phyloP scores from a whole-genome alignment of 1,140 invertebrate genomes.

The Apis mellifera region DNA sequence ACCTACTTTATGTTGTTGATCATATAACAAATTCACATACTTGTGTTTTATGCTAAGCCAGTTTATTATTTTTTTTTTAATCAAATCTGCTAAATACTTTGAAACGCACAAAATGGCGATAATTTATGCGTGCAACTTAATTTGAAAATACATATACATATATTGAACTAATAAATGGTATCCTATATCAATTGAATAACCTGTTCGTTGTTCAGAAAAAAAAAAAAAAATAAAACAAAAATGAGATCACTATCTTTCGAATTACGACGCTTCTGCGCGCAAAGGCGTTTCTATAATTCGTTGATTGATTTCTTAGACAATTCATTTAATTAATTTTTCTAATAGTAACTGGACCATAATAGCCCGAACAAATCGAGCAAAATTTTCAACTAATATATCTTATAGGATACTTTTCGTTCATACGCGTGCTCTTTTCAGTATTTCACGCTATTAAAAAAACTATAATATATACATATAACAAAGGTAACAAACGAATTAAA shows the following conservation, averaged over 20 bases:
- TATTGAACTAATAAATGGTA: constrained; percentile 15
- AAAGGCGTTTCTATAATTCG: constrained; percentile 58
- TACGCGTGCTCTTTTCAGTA: constrained; percentile 27
- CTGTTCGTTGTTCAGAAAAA: constrained; percentile 29
- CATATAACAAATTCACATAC: constrained; percentile 17
- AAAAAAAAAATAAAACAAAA: constrained; percentile 50
- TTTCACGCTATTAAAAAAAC: constrained; percentile 21
- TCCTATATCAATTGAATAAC: neutral
- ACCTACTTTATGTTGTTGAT: constrained; percentile 57
- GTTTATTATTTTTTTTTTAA: neutral
- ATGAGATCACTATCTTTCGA: constrained; percentile 64
- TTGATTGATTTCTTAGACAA: constrained; percentile 56
- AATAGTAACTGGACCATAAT: constrained; percentile 41
- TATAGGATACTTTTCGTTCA: constrained; percentile 29
- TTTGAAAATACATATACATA: neutral
- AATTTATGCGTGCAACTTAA: constrained; percentile 6
- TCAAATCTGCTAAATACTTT: neutral
- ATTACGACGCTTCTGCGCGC: constrained; percentile 35
- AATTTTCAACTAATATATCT: constrained; percentile 40
- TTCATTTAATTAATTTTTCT: constrained; percentile 9
- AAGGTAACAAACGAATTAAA: constrained; percentile 28
- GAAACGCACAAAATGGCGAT: neutral
- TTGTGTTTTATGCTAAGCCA: neutral
- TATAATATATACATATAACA: neutral
- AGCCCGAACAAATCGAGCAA: constrained; percentile 22